These are phyloP conservation scores for Hemiscyllium ocellatum DNA, from an alignment of 2,113 vertebrate species.

Conservation along the genomic window DNA sequence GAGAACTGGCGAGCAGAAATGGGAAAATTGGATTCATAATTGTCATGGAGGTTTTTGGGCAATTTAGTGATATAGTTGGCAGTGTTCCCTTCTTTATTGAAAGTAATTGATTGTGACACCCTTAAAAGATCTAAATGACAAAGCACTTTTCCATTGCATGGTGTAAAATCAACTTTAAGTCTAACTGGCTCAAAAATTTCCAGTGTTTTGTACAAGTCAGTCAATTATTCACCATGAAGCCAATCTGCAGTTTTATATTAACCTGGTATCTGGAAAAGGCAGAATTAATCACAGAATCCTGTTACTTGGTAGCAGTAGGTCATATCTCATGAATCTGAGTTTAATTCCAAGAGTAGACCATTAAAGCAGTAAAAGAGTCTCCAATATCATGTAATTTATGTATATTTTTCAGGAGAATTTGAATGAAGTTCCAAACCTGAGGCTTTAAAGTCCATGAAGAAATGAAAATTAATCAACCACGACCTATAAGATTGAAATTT, in stretches of 20 bases:
- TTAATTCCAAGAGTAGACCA: not conserved
- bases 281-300: not conserved
- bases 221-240: not conserved
- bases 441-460: not conserved
- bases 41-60: not conserved
- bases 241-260: not conserved
- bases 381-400: not conserved
- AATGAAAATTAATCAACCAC: not conserved
- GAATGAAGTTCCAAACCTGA: not conserved
- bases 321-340: constrained; percentile 29
- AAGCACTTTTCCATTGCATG: not conserved
- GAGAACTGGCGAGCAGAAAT: not conserved
- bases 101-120: not conserved
- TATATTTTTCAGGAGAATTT: not conserved
- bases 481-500: not conserved
- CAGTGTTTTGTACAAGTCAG: not conserved
- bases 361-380: not conserved
- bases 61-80: not conserved
- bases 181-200: not conserved
- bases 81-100: not conserved
- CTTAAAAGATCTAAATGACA: not conserved
- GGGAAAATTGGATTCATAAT: not conserved
- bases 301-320: not conserved
- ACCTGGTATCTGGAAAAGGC: not conserved
- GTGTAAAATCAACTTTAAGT: not conserved